Conservation (phyloP, 2,888 invertebrate species). For the Scaeva pyrastri region DNA sequence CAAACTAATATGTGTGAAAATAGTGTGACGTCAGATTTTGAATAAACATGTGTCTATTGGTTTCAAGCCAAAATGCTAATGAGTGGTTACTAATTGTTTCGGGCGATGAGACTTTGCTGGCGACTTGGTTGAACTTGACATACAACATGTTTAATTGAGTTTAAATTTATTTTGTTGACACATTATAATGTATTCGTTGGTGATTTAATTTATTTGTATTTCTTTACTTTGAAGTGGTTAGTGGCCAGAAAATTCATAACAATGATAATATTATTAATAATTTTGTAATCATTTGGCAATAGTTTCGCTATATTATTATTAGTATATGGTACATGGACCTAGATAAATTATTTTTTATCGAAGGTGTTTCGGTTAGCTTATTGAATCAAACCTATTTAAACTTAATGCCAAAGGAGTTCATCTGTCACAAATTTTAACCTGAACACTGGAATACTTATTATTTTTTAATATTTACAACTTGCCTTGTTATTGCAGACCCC, state of each 20-base stretch:
- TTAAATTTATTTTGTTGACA: conserved; percentile 25
- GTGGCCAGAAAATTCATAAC: not conserved
- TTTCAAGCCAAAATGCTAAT: conserved; percentile 38
- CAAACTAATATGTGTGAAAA: conserved; percentile 18
- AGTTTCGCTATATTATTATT: too few relatives aligned
- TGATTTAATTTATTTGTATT: not conserved
- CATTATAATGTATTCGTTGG: not conserved
- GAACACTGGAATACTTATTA: too few relatives aligned
- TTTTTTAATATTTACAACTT: too few relatives aligned
- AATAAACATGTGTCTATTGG: not conserved
- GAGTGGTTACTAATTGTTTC: conserved; percentile 32
- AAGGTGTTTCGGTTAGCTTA: too few relatives aligned
- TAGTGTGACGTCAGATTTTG: conserved; percentile 41
- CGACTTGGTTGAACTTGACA: conserved; percentile 32
- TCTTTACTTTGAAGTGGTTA: not conserved
- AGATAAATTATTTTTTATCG: too few relatives aligned
- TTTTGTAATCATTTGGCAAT: too few relatives aligned
- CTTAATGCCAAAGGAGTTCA: too few relatives aligned
- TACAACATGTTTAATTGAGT: conserved; percentile 19
- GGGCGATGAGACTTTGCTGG: not conserved
- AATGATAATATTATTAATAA: not conserved
- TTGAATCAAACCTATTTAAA: too few relatives aligned
- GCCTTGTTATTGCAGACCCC: too few relatives aligned
- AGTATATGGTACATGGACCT: too few relatives aligned
- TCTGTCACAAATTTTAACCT: too few relatives aligned